Evolutionary conservation across 2,797 vertebrate species (phyloP).

Genomic region (Sebastes cheni): DNA sequence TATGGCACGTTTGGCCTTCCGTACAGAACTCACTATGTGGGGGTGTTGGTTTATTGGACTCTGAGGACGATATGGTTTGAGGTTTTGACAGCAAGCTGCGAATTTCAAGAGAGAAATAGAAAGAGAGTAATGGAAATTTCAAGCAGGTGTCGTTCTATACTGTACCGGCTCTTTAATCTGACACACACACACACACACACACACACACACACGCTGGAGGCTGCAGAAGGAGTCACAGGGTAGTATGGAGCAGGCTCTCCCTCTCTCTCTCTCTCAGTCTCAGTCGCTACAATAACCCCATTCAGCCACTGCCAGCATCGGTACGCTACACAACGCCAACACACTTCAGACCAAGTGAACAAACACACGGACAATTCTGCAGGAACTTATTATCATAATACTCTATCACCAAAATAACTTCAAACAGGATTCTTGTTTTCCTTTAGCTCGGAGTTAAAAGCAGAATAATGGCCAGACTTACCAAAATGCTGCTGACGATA

Average conservation of each 20-base stretch:
- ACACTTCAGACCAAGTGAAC: neutral
- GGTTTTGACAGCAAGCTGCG: slow-evolving; percentile 22
- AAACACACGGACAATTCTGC: neutral
- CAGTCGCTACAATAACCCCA: slow-evolving; percentile 33
- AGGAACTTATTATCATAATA: neutral
- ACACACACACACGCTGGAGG: slow-evolving; percentile 20
- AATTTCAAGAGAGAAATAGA: slow-evolving; percentile 6
- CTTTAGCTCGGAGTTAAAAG: neutral
- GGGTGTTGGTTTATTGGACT: slow-evolving; percentile 5
- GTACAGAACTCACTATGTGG: neutral
- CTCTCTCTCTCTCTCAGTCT: neutral
- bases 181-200: too few species aligned
- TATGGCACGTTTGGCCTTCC: neutral
- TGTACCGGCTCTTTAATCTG: slow-evolving; percentile 21
- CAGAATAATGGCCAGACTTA: neutral
- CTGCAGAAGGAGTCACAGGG: slow-evolving; percentile 69
- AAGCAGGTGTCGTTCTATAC: slow-evolving; percentile 55
- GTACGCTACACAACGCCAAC: neutral
- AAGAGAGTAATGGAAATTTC: slow-evolving; percentile 28
- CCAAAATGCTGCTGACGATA: neutral
- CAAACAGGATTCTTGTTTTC: neutral
- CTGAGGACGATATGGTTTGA: slow-evolving; percentile 17
- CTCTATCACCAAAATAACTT: neutral
- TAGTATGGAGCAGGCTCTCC: slow-evolving; percentile 55
- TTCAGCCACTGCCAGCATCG: slow-evolving; percentile 34